Evolutionary conservation across 2,888 invertebrate species (phyloP), one percentile per base, ranked within the genome.

Genomic region (Meganola albula): DNA sequence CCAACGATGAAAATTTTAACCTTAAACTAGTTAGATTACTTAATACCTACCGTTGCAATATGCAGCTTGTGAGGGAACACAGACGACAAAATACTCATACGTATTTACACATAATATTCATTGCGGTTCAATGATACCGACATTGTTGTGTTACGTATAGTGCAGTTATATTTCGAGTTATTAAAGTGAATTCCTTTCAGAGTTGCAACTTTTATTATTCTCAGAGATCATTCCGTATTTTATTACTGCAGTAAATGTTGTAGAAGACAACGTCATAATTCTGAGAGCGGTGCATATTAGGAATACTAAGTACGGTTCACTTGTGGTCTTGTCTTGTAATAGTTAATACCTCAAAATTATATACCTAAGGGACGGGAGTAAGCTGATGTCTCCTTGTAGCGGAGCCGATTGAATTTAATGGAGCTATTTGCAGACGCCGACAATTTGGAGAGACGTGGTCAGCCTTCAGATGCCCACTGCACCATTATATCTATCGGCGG

Each of bases 271-370:
- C 18, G 23, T 16, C 25, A 9, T 18, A 14, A 31, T 32, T 27
- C 12, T 27, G 40, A 32, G 40, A 28, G 44, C 24, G 42, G 32
- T 37, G 29, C 57, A 56, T 59, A 63, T 67, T 71, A 52, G 58
- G 74, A 62, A 70, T 72, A 70, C 63, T 58, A 63, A 72, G 56
- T 58, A 57, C 44, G 40, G 49, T 39, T 34, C 32, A 37, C 54
- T 42, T 48, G 47, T 37, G 48, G 39, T 48, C 38, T 50, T 49
- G 53, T 46, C 53, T 34, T 63, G 36, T 42, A 22, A 34, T 46
- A n/a, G 46, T 71, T 79, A 75, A 82, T 80, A 74, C 51, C 65
- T 51, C 64, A 58, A 80, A 80, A 82, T 80, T 82, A 78, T 64
- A 78, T 63, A n/a, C n/a, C n/a, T n/a, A 73, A 70, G 53, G 46